Conservation (phyloP, 2,113 vertebrate genomes). For the Cisticola juncidis region DNA sequence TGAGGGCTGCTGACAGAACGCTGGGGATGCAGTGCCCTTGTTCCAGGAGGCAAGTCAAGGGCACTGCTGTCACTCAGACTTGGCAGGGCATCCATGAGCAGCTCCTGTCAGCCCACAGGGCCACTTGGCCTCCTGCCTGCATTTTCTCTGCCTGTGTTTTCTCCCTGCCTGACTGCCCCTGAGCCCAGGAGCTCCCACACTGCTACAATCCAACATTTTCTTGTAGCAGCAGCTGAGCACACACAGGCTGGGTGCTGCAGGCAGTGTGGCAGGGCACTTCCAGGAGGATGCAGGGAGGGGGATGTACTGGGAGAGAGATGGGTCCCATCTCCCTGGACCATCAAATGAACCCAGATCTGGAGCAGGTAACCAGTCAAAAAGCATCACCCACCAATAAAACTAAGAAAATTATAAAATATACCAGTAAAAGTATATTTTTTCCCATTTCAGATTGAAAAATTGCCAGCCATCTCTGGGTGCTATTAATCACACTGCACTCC, state of each 20-base stretch:
- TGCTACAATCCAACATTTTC: neutral
- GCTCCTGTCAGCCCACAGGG: neutral
- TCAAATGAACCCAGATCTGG: neutral
- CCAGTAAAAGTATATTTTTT: neutral
- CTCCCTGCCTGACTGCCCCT: neutral
- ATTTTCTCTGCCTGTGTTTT: neutral
- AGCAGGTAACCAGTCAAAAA: neutral
- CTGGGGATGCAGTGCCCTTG: rapidly evolving
- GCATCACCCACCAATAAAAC: neutral
- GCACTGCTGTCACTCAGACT: neutral
- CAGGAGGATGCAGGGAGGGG: rapidly evolving
- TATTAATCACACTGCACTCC: neutral
- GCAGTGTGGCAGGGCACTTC: neutral
- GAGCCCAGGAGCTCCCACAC: neutral
- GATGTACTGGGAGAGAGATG: neutral
- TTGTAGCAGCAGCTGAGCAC: neutral
- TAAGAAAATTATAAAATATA: neutral
- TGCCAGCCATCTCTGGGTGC: neutral
- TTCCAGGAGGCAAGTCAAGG: neutral
- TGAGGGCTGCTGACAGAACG: neutral
- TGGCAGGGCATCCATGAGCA: neutral
- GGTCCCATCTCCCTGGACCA: neutral
- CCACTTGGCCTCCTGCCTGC: neutral
- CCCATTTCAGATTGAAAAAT: neutral
- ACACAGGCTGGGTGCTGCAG: neutral